Evolutionary conservation across 1,140 invertebrate species (phyloP).

Genomic region (Drosophila virilis): DNA sequence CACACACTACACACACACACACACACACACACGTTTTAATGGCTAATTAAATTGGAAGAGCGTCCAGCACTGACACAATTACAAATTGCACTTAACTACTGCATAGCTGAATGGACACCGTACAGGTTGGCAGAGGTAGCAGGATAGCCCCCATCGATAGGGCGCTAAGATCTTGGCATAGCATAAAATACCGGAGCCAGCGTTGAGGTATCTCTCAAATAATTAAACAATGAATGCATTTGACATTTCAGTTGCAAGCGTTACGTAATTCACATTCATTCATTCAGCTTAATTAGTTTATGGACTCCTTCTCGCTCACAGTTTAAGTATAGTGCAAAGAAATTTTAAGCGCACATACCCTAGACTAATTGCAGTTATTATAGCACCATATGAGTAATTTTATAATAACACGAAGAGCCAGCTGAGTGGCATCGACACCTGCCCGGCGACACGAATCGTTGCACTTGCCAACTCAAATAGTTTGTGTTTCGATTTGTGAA

Average conservation of each 20-base stretch:
- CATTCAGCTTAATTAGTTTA: constrained; percentile 48
- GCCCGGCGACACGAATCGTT: constrained; percentile 5
- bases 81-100: constrained; percentile 76
- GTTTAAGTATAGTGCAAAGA: constrained; percentile 18
- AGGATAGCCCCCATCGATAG: constrained; percentile 6
- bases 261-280: constrained; percentile 33
- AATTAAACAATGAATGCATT: constrained; percentile 46
- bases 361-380: constrained; percentile 39
- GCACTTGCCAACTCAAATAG: neutral
- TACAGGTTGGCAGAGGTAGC: neutral
- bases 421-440: constrained; percentile 15
- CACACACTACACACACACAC: constrained; percentile 37
- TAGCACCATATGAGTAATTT: constrained; percentile 27
- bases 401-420: constrained; percentile 17
- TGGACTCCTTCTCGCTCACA: constrained; percentile 13
- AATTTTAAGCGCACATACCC: constrained; percentile 30
- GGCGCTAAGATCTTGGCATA: constrained; percentile 37
- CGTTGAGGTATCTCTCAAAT: constrained; percentile 35
- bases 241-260: constrained; percentile 31
- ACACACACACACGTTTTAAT: constrained; percentile 67
- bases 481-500: neutral
- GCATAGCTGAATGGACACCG: constrained; percentile 28
- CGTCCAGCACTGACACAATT: constrained; percentile 74
- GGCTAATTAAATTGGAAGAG: constrained; percentile 81
- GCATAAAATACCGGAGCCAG: constrained; percentile 22